A percentile compares a stretch with the other conserved stretches of the same genome.
phyloP scores from a whole-genome alignment of 2,113 vertebrate genomes.

The Chelonoidis abingdonii region DNA sequence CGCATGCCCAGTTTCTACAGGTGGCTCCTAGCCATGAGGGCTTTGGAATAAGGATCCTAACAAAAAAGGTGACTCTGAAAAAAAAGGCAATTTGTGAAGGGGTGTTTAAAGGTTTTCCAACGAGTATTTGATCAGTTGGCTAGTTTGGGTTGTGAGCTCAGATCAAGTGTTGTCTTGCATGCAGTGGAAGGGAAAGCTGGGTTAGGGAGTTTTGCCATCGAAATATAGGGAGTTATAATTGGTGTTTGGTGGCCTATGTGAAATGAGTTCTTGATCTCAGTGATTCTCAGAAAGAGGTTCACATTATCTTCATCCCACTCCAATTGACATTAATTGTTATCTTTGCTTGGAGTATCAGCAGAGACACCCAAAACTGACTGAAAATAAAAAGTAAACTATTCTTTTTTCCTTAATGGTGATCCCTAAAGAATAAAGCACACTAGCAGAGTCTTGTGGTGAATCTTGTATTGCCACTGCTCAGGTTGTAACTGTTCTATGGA shows the following conservation, averaged over 20 bases:
- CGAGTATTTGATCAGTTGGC: background rate
- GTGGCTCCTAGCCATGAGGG: background rate
- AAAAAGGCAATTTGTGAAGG: background rate
- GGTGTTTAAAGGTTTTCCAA: background rate
- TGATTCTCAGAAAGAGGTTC: background rate
- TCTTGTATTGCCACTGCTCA: background rate
- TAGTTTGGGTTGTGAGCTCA: background rate
- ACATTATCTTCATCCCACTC: background rate
- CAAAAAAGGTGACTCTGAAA: background rate
- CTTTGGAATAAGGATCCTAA: background rate
- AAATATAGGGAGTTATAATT: background rate
- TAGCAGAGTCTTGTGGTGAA: background rate
- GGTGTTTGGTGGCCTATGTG: background rate
- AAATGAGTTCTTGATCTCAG: background rate
- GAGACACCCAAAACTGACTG: background rate
- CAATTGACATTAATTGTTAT: background rate
- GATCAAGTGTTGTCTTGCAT: background rate
- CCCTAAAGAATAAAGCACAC: background rate
- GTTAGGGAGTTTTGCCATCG: background rate
- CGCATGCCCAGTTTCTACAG: background rate
- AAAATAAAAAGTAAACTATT: background rate
- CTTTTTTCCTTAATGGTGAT: background rate
- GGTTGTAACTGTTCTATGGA: background rate
- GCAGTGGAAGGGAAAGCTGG: background rate
- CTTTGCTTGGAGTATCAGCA: background rate